phyloP scores from a whole-genome alignment of 2,888 invertebrate species.

The Lepidochrysops patricia region DNA sequence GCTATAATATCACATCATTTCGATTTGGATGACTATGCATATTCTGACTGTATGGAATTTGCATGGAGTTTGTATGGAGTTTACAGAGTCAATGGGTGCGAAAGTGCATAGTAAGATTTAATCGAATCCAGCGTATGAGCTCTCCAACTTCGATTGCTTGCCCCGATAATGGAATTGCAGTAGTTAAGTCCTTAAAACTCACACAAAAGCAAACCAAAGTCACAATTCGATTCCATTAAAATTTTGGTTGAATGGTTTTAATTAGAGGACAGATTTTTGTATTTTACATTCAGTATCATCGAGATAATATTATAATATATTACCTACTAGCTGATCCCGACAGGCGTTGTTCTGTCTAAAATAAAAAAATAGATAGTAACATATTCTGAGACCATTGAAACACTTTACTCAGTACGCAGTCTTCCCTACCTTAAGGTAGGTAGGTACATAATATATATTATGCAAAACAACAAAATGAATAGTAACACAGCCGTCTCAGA shows the following conservation, averaged over 20 bases:
- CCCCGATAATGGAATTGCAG: conserved; percentile 33
- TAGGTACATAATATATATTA: too few relatives aligned
- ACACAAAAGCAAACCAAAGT: background rate
- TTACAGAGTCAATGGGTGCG: conserved; percentile 12
- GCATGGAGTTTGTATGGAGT: background rate
- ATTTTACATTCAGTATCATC: background rate
- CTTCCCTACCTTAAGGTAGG: too few relatives aligned
- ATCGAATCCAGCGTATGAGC: conserved; percentile 28
- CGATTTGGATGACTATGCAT: background rate
- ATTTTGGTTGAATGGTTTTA: background rate
- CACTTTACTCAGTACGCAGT: too few relatives aligned
- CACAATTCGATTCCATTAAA: background rate
- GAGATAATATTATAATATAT: too few relatives aligned
- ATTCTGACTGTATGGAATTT: background rate
- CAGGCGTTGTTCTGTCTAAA: too few relatives aligned
- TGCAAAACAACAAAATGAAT: too few relatives aligned
- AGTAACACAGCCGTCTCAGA: conserved; percentile 18
- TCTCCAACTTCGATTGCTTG: conserved; percentile 31
- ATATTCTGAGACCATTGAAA: too few relatives aligned
- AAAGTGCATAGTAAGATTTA: conserved; percentile 32
- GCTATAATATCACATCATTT: background rate
- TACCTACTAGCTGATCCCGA: too few relatives aligned
- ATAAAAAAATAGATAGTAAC: too few relatives aligned
- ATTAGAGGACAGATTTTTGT: background rate
- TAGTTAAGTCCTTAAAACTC: conserved; percentile 15